phyloP scores from a whole-genome alignment of 1,140 invertebrate species.

The Drosophila baimaii region DNA sequence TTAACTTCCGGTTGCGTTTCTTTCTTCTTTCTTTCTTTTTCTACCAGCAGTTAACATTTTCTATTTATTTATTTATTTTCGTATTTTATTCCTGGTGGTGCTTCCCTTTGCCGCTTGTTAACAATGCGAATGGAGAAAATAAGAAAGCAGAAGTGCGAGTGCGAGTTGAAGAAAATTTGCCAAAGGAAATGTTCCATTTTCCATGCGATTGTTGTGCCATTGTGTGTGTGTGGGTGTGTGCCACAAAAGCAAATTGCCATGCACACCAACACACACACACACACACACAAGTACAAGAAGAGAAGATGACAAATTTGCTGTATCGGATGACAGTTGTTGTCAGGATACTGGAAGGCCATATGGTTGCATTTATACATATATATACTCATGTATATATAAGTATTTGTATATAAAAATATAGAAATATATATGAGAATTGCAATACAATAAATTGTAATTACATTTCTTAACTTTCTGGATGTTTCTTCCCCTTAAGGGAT shows the following conservation, averaged over 20 bases:
- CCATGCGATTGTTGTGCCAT: conserved; percentile 35
- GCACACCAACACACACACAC: conserved; percentile 9
- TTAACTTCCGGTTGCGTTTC: conserved; percentile 54
- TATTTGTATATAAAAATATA: not conserved
- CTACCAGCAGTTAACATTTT: conserved; percentile 48
- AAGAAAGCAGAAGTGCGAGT: conserved; percentile 3
- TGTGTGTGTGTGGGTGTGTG: conserved; percentile 15
- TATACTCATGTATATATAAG: not conserved
- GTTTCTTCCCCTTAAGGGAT: not conserved
- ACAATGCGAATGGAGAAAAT: conserved; percentile 27
- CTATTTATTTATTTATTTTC: conserved; percentile 17
- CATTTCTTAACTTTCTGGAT: not conserved
- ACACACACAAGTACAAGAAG: not conserved
- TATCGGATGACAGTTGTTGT: conserved; percentile 36
- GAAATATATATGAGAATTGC: not conserved
- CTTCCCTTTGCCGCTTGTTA: conserved; percentile 39
- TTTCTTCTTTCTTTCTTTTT: conserved; percentile 9
- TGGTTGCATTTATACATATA: not conserved
- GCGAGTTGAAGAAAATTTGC: conserved; percentile 62
- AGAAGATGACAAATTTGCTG: conserved; percentile 43
- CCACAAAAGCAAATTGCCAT: conserved; percentile 40
- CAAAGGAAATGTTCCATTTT: conserved; percentile 73
- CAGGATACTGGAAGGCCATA: conserved; percentile 8
- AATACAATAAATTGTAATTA: not conserved
- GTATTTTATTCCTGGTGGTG: conserved; percentile 9